Percentiles rank a stretch among this genome's conserved stretches.
phyloP scores from a whole-genome alignment of 1,140 invertebrate genomes.

The Calosoma granatense region DNA sequence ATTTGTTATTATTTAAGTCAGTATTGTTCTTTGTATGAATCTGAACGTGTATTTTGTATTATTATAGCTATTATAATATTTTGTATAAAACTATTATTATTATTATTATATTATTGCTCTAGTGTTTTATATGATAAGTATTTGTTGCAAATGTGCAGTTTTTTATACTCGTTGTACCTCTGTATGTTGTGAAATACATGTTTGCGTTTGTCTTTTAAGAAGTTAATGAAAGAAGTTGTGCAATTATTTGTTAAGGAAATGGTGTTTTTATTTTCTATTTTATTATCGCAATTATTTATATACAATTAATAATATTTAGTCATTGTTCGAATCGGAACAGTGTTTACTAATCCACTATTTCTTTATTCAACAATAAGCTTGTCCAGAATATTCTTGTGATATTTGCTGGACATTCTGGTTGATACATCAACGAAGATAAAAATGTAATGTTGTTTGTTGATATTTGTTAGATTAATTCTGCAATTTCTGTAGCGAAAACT shows the following conservation, averaged over 20 bases:
- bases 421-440: no score
- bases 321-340: neutral
- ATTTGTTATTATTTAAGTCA: no score
- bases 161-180: neutral
- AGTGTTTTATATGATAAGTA: neutral
- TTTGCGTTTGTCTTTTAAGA: no score
- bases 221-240: neutral
- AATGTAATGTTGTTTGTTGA: no score
- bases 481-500: no score
- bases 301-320: neutral
- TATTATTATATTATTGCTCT: no score
- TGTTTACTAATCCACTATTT: neutral
- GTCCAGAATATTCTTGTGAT: no score
- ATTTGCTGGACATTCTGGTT: no score
- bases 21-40: no score
- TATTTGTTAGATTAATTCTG: no score
- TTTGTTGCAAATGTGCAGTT: neutral
- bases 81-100: no score
- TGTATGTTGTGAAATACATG: neutral
- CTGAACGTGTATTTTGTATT: neutral
- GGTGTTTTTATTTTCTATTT: neutral
- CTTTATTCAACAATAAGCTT: no score
- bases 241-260: neutral
- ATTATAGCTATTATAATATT: neutral
- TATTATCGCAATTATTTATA: neutral